These are phyloP conservation scores for Silurus glanis DNA, from an alignment of 2,113 vertebrate genomes.

Conservation along the genomic window DNA sequence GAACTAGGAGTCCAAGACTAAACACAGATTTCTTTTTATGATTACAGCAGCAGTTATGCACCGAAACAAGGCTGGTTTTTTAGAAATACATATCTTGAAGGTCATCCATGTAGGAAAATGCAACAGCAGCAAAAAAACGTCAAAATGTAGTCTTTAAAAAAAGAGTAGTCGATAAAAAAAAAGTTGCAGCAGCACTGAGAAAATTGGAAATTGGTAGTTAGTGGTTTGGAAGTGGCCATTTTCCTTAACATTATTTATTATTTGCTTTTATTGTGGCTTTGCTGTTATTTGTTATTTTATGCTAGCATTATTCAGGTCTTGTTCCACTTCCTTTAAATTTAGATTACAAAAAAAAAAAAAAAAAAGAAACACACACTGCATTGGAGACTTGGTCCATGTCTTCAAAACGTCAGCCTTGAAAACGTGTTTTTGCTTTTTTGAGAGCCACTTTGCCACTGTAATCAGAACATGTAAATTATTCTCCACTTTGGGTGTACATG, in stretches of 20 bases:
- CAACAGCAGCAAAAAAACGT: background rate
- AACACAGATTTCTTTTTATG: background rate
- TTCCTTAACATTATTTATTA: background rate
- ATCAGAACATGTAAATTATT: background rate
- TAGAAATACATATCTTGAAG: background rate
- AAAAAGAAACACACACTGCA: background rate
- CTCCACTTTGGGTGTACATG: background rate
- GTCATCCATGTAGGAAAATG: background rate
- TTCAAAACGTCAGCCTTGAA: background rate
- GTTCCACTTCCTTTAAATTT: background rate
- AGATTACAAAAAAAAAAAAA: background rate
- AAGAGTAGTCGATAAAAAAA: background rate
- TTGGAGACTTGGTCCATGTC: background rate
- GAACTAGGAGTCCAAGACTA: background rate
- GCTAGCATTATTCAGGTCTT: background rate
- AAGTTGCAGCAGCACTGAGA: background rate
- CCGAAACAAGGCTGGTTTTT: background rate
- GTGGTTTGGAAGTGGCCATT: background rate
- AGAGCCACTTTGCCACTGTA: background rate
- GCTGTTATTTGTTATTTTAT: background rate
- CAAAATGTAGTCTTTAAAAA: background rate
- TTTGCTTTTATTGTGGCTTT: background rate
- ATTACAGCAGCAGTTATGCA: background rate
- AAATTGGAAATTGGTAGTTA: background rate
- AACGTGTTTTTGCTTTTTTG: background rate